phyloP scores from a whole-genome alignment of 2,888 invertebrate species.

The Liopterus haemorrhoidalis region DNA sequence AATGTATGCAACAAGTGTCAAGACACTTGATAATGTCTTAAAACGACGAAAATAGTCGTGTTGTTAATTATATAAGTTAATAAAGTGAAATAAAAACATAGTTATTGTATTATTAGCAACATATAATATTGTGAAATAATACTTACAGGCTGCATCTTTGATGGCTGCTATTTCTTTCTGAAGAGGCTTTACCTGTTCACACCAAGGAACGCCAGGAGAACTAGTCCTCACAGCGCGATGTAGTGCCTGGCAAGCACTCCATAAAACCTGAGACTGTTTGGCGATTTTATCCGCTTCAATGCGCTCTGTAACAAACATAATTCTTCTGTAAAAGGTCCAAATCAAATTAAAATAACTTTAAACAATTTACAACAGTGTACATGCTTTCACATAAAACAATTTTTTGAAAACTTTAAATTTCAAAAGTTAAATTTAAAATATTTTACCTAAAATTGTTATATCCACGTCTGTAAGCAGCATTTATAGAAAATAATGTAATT shows the following conservation, averaged over 20 bases:
- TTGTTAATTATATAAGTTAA: too few species aligned
- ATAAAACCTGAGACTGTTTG: conserved; percentile 78
- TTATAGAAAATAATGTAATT: too few species aligned
- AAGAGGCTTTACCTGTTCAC: conserved; percentile 56
- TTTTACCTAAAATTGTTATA: too few species aligned
- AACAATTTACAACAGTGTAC: too few species aligned
- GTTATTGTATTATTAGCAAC: background rate
- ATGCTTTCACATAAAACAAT: too few species aligned
- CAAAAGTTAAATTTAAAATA: too few species aligned
- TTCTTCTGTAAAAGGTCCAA: background rate
- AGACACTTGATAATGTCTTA: background rate
- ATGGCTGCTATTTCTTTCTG: conserved; percentile 67
- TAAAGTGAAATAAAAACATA: too few species aligned
- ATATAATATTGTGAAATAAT: conserved; percentile 15
- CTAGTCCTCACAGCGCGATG: conserved; percentile 67
- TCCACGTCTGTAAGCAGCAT: too few species aligned
- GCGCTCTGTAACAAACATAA: conserved; percentile 50
- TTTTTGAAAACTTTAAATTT: too few species aligned
- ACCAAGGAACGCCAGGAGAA: conserved; percentile 52
- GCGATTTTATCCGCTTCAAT: conserved; percentile 68
- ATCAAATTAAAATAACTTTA: too few species aligned
- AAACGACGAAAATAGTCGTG: too few species aligned
- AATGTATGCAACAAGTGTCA: too few species aligned
- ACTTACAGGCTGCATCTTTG: conserved; percentile 65
- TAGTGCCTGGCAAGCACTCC: conserved; percentile 89